Evolutionary conservation across 2,888 invertebrate species (phyloP), one percentile per base, ranked within the genome.

Genomic region (Thereva unica): DNA sequence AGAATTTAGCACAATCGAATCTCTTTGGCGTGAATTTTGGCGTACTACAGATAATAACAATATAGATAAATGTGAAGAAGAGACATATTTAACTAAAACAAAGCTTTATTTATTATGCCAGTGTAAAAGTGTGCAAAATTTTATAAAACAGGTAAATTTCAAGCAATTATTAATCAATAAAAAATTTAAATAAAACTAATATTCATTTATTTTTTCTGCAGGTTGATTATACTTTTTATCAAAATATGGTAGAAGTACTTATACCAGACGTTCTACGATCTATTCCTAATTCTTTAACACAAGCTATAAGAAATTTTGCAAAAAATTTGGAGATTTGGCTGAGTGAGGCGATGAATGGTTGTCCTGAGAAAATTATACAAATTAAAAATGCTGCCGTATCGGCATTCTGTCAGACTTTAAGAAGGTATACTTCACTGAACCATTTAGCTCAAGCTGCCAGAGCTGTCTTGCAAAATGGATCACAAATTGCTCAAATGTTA

Each of bases 371-470:
- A 70, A 89, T 95, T 83, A 85, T 90, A 71, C 87, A 89, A 72
- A 91, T 93, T 64, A 94, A 94, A 84, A 89, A 92, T 74, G 83
- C 89, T 6, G 89, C 92, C 9, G 95, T 96, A 1, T 91, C 92
- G 69, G 92, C 93, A 12, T 93, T 98, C 80, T 93, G 97, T 75
- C 96, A 97, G 80, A 97, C 95, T 34, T 82, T 98, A 76, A 87
- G 97, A 45, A 90, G 97, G 44, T 98, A 98, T 84, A 98, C 98
- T 5, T 96, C 96, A 38, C 85, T 99, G 70, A 98, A 98, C 83
- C 98, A 98, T 82, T 85, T 98, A 75, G 97, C 98, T 70, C 85
- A 85, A 71, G 81, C 81, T 7, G 97, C 97, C 5, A 86, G 97
- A 64, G 96, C 97, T 63, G 97, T 98, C 66, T 86, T 98, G 72